Evolutionary conservation across 2,113 vertebrate species (phyloP), one percentile per base, ranked within the genome.

Genomic region (Tupaia chinensis): DNA sequence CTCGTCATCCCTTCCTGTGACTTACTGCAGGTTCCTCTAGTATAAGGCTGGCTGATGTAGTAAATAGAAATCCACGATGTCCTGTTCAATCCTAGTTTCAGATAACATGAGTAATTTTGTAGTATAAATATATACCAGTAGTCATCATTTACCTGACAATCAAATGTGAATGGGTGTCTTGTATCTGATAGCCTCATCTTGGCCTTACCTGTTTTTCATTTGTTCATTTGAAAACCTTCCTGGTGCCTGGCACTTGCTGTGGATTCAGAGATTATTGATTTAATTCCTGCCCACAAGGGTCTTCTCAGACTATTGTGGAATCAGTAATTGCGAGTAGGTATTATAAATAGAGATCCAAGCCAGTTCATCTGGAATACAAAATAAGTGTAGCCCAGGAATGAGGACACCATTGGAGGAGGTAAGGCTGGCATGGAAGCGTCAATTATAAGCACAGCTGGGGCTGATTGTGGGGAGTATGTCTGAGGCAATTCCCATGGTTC

Each of bases 371-470:
- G 19, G 25, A 66, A 54, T 54, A n/a, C 54, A 74, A 61, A 34
- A 25, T 23, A 8, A 65, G 9, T 0, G 3, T 2, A 27, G n/a
- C 44, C 16, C 79, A 73, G 60, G 5, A 23, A 9, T 16, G 87
- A 22, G 22, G 81, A 20, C 0, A 1, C 9, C 32, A 5, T 0
- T 7, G 53, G 68, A 25, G 54, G 66, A 80, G 27, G 17, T 8
- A 1, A 20, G 60, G 5, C 32, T 19, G 12, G 1, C 2, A 7
- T 3, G 16, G 14, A 15, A 27, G 11, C 7, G 0, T 0, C 29
- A 27, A 12, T n/a, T 34, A 0, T 20, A 3, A 14, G 15, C 3
- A 61, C 9, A 13, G 19, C 70, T 10, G 78, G 60, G 78, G 25
- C 69, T 68, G n/a, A 76, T 20, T 0, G 53, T 56, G 1, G 25